Conservation (phyloP, 1,140 invertebrate genomes). For the Drosophila seguyi region DNA sequence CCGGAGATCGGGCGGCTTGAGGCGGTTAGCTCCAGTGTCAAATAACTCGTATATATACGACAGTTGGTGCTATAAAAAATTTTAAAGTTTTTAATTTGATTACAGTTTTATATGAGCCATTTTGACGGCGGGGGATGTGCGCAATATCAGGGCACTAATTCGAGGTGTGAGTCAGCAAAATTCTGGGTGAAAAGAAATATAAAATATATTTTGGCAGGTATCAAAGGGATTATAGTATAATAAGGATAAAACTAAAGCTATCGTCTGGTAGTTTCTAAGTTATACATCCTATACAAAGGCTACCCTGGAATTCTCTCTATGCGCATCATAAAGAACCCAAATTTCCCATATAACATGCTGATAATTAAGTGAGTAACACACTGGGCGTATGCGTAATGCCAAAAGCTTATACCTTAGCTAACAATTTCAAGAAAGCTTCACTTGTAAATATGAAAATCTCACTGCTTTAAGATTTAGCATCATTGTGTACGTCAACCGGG, state of each 20-base stretch:
- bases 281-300: background rate
- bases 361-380: background rate
- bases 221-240: background rate
- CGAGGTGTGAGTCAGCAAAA: background rate
- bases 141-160: background rate
- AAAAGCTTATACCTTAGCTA: too few relatives aligned
- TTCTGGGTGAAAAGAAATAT: background rate
- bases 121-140: slow-evolving; percentile 19
- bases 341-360: background rate
- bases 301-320: background rate
- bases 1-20: slow-evolving; percentile 57
- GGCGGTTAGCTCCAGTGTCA: slow-evolving; percentile 56
- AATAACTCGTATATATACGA: slow-evolving; percentile 12
- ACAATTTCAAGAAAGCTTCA: slow-evolving; percentile 2
- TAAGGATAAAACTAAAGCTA: background rate
- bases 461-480: slow-evolving; percentile 1
- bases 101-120: slow-evolving; percentile 12
- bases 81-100: slow-evolving; percentile 28
- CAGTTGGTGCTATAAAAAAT: slow-evolving; percentile 13
- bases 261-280: too few relatives aligned
- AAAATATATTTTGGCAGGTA: too few relatives aligned
- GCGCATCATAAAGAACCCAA: background rate
- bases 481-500: slow-evolving; percentile 29
- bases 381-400: slow-evolving; percentile 8
- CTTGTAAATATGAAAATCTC: slow-evolving; percentile 8